These are phyloP conservation scores for Panzeria rudis DNA, from an alignment of 2,888 invertebrate species.

Conservation along the genomic window DNA sequence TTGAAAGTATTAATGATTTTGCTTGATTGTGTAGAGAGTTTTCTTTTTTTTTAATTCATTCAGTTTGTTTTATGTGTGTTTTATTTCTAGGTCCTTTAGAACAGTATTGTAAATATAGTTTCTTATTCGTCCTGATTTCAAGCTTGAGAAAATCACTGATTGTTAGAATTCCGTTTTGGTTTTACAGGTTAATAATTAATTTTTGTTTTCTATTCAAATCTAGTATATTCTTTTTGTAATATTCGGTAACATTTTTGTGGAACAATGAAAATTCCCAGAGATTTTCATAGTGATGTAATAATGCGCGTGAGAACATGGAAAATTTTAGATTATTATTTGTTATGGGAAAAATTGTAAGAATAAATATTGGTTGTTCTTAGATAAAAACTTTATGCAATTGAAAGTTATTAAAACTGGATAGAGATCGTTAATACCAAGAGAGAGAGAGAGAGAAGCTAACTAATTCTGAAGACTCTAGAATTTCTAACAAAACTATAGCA, in stretches of 20 bases:
- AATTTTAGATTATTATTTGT: conserved; percentile 12
- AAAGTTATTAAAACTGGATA: too few species aligned
- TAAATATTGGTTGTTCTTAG: background rate
- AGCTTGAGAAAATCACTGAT: conserved; percentile 59
- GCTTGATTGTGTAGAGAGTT: conserved; percentile 50
- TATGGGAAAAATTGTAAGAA: conserved; percentile 1
- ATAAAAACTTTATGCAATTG: background rate
- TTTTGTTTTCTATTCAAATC: conserved; percentile 61
- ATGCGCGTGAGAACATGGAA: conserved; percentile 48
- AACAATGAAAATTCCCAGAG: conserved; percentile 56
- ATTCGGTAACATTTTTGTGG: conserved; percentile 43
- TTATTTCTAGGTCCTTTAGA: conserved; percentile 53
- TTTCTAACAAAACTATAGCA: too few species aligned
- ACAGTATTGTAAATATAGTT: conserved; percentile 31
- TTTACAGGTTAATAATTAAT: conserved; percentile 70
- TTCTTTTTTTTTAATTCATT: conserved; percentile 31
- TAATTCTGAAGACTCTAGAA: too few species aligned
- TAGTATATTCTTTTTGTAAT: conserved; percentile 20
- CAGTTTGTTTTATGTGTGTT: conserved; percentile 1
- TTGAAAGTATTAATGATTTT: conserved; percentile 71
- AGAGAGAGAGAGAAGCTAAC: too few species aligned
- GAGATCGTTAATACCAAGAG: background rate
- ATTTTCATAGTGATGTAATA: background rate
- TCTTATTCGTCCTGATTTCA: conserved; percentile 15
- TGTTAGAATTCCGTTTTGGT: conserved; percentile 53